Evolutionary conservation across 2,888 invertebrate genomes (phyloP).

Genomic region (Drosophila subquinaria): DNA sequence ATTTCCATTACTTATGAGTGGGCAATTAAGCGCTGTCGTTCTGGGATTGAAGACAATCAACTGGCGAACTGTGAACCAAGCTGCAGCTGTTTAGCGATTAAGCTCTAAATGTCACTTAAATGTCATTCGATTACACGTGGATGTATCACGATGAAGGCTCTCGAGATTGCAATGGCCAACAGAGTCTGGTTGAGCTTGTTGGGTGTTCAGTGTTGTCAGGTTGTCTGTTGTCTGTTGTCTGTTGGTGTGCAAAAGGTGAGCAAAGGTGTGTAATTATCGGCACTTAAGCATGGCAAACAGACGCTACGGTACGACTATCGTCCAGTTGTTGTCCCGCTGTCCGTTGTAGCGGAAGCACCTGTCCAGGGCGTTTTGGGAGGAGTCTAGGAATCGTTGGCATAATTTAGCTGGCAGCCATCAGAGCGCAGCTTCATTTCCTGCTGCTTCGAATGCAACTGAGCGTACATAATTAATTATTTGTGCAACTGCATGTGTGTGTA

Average conservation of each 20-base stretch:
- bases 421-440: slow-evolving; percentile 66
- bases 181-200: neutral
- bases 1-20: slow-evolving; percentile 15
- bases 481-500: slow-evolving; percentile 30
- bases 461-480: slow-evolving; percentile 75
- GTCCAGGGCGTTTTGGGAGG: slow-evolving; percentile 3
- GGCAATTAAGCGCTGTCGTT: slow-evolving; percentile 16
- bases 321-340: neutral
- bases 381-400: slow-evolving; percentile 54
- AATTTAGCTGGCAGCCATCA: slow-evolving; percentile 62
- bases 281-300: slow-evolving; percentile 69
- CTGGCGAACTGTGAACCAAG: slow-evolving; percentile 3
- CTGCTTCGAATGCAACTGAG: slow-evolving; percentile 63
- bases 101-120: slow-evolving; percentile 71
- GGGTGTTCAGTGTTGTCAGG: slow-evolving; percentile 7
- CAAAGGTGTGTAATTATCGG: slow-evolving; percentile 65
- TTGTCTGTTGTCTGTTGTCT: slow-evolving; percentile 1
- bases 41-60: slow-evolving; percentile 13
- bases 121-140: slow-evolving; percentile 68
- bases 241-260: slow-evolving; percentile 38
- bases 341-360: slow-evolving; percentile 44
- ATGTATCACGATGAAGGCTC: slow-evolving; percentile 38
- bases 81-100: slow-evolving; percentile 57
- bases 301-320: neutral
- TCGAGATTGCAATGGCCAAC: slow-evolving; percentile 25